phyloP scores from a whole-genome alignment of 2,797 vertebrate species.

The Calcarius lapponicus region DNA sequence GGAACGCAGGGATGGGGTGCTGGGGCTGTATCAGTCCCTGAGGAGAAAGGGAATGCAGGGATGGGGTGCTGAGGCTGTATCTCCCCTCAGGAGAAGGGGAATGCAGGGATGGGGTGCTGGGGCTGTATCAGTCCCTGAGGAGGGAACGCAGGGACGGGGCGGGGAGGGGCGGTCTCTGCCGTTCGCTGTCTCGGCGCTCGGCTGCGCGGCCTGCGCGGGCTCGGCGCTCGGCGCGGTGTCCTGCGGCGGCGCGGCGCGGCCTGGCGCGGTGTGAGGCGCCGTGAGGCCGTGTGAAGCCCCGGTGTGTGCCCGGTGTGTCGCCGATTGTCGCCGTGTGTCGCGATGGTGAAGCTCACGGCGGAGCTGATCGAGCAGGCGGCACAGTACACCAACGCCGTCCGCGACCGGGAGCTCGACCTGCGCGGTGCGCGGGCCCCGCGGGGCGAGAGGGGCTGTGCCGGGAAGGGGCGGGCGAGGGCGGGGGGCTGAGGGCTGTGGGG shows the following conservation, averaged over 20 bases:
- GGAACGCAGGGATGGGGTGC: accelerated
- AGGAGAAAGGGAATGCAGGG: not conserved
- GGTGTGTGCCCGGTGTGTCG: not conserved
- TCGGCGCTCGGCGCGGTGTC: not conserved
- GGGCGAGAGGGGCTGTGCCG: not conserved
- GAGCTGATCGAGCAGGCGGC: constrained; percentile 94
- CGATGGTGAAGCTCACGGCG: constrained; percentile 94
- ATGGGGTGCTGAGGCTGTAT: not conserved
- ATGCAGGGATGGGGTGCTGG: accelerated
- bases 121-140: too few species aligned
- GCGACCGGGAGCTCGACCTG: constrained; percentile 90
- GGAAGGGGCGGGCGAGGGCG: not conserved
- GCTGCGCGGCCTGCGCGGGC: not conserved
- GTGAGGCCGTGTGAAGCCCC: too few species aligned
- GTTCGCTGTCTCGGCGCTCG: not conserved
- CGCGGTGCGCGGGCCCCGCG: constrained; percentile 76
- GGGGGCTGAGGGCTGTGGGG: not conserved
- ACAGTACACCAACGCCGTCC: constrained; percentile 92
- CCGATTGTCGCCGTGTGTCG: not conserved
- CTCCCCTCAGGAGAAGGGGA: not conserved
- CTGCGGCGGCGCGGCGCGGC: not conserved
- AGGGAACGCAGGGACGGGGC: accelerated
- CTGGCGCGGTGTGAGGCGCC: not conserved
- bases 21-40: not conserved
- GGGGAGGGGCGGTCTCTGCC: not conserved